These are phyloP conservation scores for Paralichthys olivaceus DNA, from an alignment of 2,113 vertebrate genomes.

Conservation along the genomic window DNA sequence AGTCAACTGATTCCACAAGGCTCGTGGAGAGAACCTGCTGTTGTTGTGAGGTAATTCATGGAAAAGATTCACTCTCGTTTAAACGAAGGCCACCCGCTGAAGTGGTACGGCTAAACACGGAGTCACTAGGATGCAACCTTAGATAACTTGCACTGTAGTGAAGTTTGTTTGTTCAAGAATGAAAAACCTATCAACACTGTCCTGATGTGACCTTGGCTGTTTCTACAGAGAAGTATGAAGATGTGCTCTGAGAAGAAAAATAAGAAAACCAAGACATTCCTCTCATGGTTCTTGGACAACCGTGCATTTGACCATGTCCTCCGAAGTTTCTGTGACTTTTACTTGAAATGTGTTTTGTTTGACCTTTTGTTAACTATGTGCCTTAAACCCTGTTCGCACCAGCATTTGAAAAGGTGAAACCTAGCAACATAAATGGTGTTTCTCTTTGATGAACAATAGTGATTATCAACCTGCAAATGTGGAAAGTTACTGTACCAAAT, in stretches of 20 bases:
- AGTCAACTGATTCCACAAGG: background rate
- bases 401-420: background rate
- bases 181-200: constrained; percentile 2
- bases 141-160: constrained; percentile 7
- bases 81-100: constrained; percentile 1
- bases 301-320: background rate
- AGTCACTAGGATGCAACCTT: constrained; percentile 23
- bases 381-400: background rate
- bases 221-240: background rate
- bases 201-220: background rate
- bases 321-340: background rate
- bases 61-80: background rate
- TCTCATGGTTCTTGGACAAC: background rate
- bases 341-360: background rate
- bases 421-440: background rate
- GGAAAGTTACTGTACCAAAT: too few species aligned
- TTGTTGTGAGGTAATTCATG: background rate
- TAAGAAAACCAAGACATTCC: background rate
- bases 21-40: background rate
- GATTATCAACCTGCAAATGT: background rate
- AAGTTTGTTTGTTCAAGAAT: background rate
- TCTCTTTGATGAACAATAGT: background rate
- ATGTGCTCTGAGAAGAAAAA: background rate
- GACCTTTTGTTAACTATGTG: background rate
- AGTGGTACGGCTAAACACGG: background rate